Evolutionary conservation across 1,140 invertebrate species (phyloP), one percentile per base, ranked within the genome.

Genomic region (Idris sp.): DNA sequence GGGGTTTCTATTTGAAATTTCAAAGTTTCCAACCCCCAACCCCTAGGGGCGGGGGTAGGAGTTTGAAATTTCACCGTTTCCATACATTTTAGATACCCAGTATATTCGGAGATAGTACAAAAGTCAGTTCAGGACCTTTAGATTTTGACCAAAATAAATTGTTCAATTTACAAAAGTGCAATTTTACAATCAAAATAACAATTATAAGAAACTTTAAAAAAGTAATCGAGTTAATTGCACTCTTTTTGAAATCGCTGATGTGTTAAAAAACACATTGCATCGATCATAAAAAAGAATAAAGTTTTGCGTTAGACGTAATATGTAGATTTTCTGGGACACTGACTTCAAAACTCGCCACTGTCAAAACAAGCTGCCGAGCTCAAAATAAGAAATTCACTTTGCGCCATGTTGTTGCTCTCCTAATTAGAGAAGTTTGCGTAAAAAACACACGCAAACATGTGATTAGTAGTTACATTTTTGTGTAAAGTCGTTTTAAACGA

Each of bases 281-380:
- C 25, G 43, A 15, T 28, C 10, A 2, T 18, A 26, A 33, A 54
- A 49, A 49, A 58, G 58, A 58, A 49, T 53, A 62, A 58, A 58
- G 59, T 65, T 73, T 65, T 18, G 38, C 41, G 35, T 56, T 38
- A 15, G 15, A 43, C 15, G 26, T 51, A 64, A 68, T 68, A 71
- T 72, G 61, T 51, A 76, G 44, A 72, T 72, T 76, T 76, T 76
- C 74, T 76, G 67, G 33, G 40, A 76, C 67, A 59, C 30, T 68
- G 74, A 69, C 51, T 73, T 76, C 68, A 76, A 72, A 76, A 76
- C 68, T 76, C 68, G 36, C 54, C 68, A 15, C 67, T 76, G 74
- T 76, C 74, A 76, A 76, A 76, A 76, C 74, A 76, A 73, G 51
- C 74, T 76, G 74, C 19, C 18, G 65, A 25, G 53, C 25, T 40